phyloP scores from a whole-genome alignment of 2,888 invertebrate species.

The Stenolophus ochropezus region DNA sequence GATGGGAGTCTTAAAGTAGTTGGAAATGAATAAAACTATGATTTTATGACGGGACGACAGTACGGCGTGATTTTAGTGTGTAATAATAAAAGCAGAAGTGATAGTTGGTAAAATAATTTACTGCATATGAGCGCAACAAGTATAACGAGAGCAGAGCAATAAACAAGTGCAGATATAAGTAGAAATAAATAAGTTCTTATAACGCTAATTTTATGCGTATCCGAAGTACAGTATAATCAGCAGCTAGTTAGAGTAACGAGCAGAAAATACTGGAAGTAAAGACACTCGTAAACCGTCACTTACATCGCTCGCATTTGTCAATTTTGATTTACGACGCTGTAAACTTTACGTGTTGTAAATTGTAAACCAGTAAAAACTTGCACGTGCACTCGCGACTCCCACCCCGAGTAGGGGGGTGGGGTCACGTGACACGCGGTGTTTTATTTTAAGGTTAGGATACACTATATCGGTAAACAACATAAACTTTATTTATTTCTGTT shows the following conservation, averaged over 20 bases:
- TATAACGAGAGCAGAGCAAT: background rate
- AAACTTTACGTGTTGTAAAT: conserved; percentile 47
- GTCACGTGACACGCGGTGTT: conserved; percentile 23
- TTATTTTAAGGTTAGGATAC: conserved; percentile 32
- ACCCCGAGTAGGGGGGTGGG: background rate
- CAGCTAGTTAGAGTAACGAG: conserved; percentile 38
- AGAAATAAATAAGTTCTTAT: background rate
- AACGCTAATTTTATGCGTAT: background rate
- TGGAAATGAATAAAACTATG: too few species aligned
- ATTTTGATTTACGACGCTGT: conserved; percentile 52
- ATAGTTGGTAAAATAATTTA: too few species aligned
- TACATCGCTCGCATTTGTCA: conserved; percentile 32
- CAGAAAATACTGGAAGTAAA: conserved; percentile 6
- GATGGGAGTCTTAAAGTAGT: too few species aligned
- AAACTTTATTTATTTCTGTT: conserved; percentile 23
- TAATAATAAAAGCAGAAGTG: too few species aligned
- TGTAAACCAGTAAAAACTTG: conserved; percentile 37
- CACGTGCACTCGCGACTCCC: conserved; percentile 9
- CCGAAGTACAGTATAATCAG: background rate
- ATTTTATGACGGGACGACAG: too few species aligned
- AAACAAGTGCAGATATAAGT: background rate
- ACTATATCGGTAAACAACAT: conserved; percentile 22
- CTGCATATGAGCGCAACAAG: background rate
- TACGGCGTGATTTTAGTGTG: too few species aligned
- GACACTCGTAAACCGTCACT: conserved; percentile 35